Evolutionary conservation across 2,888 invertebrate species (phyloP), one percentile per base, ranked within the genome.

Genomic region (Cerastis rubricosa): DNA sequence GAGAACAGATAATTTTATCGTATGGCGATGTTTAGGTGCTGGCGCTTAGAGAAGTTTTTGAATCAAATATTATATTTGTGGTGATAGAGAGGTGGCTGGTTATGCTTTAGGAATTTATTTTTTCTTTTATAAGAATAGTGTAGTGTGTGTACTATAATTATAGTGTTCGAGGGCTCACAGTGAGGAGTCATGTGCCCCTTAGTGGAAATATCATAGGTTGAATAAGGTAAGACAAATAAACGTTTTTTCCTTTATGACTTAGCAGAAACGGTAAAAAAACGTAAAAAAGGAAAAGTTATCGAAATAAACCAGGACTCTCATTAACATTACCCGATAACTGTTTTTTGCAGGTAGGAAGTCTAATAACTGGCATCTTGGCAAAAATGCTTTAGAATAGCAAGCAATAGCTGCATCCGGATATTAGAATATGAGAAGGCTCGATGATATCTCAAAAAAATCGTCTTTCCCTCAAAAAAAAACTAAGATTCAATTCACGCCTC

Each of bases 1-100:
- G 14, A 19, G 22, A 35, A 45, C 54, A n/a, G 74, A 86, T 79
- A 70, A 81, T 63, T 74, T 67, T 54, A 75, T 81, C 74, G 79
- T 57, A 2, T 22, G 43, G 17, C 43, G 57, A 63, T 84, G 63
- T 64, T 59, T 59, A 19, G 11, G 25, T 43, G 59, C n/a, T 51
- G 54, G 35, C 19, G 40, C 19, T 66, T 22, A 7, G 11, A 22
- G 1, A 74, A 78, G 57, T 77, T 75, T 71, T 19, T 66, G 49
- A 68, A 69, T 80, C 25, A 80, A 74, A 57, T 65, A 29, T 71
- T 70, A 8, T 35, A 1, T 61, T 35, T 4, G 0, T 17, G 61
- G 61, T 4, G 19, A 19, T 57, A 8, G 4, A 4, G 8, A 29
- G 25, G 17, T 59, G 8, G 17, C 14, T 25, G 57, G 2, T 57